Percentiles rank a stretch among this genome's conserved stretches.
Evolutionary conservation across 2,888 invertebrate species (phyloP).

Genomic region (Orchesellides sinensis): DNA sequence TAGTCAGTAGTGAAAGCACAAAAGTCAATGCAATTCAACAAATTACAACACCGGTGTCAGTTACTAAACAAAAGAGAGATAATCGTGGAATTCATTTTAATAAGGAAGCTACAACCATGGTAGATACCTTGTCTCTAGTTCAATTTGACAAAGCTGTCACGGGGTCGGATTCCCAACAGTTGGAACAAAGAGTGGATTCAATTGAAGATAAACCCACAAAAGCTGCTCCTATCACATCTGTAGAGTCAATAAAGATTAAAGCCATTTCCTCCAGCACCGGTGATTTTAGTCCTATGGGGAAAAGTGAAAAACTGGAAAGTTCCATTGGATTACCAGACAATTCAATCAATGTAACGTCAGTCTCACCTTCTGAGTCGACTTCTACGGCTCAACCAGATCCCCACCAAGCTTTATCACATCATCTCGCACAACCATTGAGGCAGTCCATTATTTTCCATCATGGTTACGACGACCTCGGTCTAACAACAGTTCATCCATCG

Average conservation of each 20-base stretch:
- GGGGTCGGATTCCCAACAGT: background rate
- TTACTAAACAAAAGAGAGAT: background rate
- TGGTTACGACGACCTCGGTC: constrained; percentile 35
- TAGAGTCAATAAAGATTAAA: background rate
- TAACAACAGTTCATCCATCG: constrained; percentile 21
- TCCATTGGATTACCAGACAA: background rate
- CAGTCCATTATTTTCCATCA: constrained; percentile 65
- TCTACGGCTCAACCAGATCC: background rate
- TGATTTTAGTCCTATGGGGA: background rate
- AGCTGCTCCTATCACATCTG: background rate
- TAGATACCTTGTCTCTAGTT: too few species aligned
- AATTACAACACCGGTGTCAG: background rate
- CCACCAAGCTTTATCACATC: constrained; percentile 28
- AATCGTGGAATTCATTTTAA: background rate
- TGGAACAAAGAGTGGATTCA: background rate
- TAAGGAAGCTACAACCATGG: background rate
- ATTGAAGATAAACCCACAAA: background rate
- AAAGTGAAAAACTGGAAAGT: background rate
- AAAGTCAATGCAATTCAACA: constrained; percentile 52
- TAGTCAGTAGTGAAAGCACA: constrained; percentile 46
- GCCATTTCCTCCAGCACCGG: background rate
- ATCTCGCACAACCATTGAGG: constrained; percentile 39
- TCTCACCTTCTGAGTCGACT: background rate
- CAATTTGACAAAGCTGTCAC: background rate
- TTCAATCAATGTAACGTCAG: background rate